These are phyloP conservation scores for Orius insidiosus DNA, from an alignment of 1,140 invertebrate species.

Conservation along the genomic window DNA sequence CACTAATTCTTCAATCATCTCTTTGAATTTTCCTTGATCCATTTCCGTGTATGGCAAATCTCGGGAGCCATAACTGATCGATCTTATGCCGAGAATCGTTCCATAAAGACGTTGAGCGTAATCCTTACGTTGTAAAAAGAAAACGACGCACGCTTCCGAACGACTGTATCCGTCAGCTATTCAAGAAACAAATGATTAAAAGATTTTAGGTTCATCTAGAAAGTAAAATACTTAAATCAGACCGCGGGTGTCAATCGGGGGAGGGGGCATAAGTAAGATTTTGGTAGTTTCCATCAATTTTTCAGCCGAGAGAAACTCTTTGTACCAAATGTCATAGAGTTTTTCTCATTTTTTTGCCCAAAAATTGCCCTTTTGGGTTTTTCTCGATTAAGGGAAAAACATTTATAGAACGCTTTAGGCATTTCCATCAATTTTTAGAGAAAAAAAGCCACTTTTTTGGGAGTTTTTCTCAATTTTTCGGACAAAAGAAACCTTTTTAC, in stretches of 20 bases:
- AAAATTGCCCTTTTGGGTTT: too few relatives aligned
- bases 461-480: too few relatives aligned
- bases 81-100: background rate
- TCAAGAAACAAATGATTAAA: conserved; percentile 13
- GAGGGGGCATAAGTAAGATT: too few relatives aligned
- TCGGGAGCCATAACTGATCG: background rate
- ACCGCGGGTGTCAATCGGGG: too few relatives aligned
- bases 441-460: too few relatives aligned
- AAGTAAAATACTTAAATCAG: too few relatives aligned
- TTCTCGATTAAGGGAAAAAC: too few relatives aligned
- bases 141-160: conserved; percentile 23
- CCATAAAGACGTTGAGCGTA: conserved; percentile 24
- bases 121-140: conserved; percentile 37
- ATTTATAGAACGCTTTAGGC: too few relatives aligned
- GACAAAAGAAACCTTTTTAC: too few relatives aligned
- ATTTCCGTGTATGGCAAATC: background rate
- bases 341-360: too few relatives aligned
- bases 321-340: background rate
- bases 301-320: background rate
- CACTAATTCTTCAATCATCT: background rate
- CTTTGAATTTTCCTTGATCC: background rate
- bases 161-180: conserved; percentile 17
- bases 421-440: too few relatives aligned
- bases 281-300: background rate
- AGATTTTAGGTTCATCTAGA: background rate